Percentiles rank a stretch among this genome's conserved stretches.
These are phyloP conservation scores for Torymus texanus DNA, from an alignment of 2,888 invertebrate genomes.

Conservation along the genomic window DNA sequence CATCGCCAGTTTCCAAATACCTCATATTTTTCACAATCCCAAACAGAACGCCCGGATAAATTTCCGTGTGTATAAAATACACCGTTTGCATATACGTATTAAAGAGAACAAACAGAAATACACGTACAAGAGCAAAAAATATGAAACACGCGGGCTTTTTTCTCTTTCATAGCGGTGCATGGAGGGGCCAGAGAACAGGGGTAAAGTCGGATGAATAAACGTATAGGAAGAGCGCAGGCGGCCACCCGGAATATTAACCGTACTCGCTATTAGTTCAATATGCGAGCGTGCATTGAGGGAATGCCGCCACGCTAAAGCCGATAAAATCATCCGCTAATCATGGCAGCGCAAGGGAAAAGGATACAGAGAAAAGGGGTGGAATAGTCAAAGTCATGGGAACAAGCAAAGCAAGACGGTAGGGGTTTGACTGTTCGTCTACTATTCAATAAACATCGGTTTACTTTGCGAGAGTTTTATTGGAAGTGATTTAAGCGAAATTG, in stretches of 20 bases:
- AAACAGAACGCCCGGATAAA: conserved; percentile 4
- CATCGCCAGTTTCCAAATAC: neutral
- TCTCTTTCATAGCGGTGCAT: too few species aligned
- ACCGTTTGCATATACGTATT: conserved; percentile 11
- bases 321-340: conserved; percentile 64
- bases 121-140: neutral
- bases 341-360: conserved; percentile 46
- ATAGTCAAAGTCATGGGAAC: too few species aligned
- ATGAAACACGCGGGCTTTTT: too few species aligned
- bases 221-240: neutral
- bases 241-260: conserved; percentile 44
- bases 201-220: conserved; percentile 24
- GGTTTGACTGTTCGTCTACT: too few species aligned
- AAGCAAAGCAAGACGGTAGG: too few species aligned
- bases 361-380: too few species aligned
- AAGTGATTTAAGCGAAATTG: too few species aligned
- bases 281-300: conserved; percentile 57
- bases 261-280: conserved; percentile 59
- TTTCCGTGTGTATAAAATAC: neutral
- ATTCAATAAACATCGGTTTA: too few species aligned
- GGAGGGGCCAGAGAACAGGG: too few species aligned
- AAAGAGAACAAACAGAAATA: conserved; percentile 12
- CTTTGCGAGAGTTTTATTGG: too few species aligned
- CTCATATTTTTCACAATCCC: conserved; percentile 29
- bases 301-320: conserved; percentile 45